Conservation (phyloP, 30 jellyfish, hydroid and myxozoan species). For the Aurelia aurita region DNA sequence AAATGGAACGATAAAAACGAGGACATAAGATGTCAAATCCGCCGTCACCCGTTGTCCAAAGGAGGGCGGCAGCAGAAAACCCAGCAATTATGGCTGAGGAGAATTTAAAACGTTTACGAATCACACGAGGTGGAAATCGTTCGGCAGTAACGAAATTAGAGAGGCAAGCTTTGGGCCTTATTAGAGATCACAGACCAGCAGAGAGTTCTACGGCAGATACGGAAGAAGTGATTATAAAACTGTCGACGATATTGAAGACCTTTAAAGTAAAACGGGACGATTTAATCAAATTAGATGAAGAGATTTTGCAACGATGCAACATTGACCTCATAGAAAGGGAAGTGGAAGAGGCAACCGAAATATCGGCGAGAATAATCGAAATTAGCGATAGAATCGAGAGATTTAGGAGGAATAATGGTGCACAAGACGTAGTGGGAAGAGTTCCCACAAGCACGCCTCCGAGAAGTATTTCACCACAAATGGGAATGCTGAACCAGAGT, state of each 20-base stretch:
- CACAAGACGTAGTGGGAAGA: background rate
- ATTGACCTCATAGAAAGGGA: slow-evolving; percentile 16
- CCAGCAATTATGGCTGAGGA: too few species aligned
- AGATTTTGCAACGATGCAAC: slow-evolving; percentile 16
- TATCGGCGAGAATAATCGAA: slow-evolving; percentile 12
- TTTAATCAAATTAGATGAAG: slow-evolving; percentile 27
- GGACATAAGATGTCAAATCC: too few species aligned
- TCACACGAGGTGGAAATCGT: slow-evolving; percentile 16
- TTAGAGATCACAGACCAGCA: background rate
- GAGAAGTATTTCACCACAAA: slow-evolving; percentile 38
- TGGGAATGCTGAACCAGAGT: slow-evolving; percentile 5
- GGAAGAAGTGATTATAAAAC: background rate
- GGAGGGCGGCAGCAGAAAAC: too few species aligned
- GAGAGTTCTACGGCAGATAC: slow-evolving; percentile 28
- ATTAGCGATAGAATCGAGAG: slow-evolving; percentile 7
- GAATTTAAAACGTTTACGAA: slow-evolving; percentile 15
- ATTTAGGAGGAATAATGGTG: slow-evolving; percentile 22
- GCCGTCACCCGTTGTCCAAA: too few species aligned
- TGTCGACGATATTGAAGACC: slow-evolving; percentile 21
- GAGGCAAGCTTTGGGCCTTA: background rate
- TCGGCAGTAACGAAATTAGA: slow-evolving; percentile 18
- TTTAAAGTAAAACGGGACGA: slow-evolving; percentile 5
- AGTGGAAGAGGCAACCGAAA: slow-evolving; percentile 28
- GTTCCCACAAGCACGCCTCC: slow-evolving; percentile 43
- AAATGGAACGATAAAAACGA: too few species aligned